Base-by-base conservation (phyloP, 2,888 invertebrate genomes). In the Timandra comae region DNA sequence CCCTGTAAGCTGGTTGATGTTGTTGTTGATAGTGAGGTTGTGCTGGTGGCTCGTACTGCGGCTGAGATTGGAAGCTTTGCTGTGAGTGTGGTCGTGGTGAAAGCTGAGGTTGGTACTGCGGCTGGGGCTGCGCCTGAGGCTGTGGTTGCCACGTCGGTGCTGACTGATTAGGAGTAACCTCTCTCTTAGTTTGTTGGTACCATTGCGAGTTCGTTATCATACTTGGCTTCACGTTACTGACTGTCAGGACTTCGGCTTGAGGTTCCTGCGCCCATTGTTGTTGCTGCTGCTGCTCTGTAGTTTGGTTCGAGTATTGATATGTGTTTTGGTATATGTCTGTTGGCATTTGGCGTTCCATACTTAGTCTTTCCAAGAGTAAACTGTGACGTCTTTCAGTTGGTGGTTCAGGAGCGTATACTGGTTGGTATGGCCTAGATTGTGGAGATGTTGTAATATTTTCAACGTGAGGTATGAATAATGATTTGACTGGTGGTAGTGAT, bases 181-280 rank as follows among this genome's bases (percentile, higher is more conserved):
- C 75, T 39, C 60, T 71, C 22, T 56, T 69, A 19, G 51, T 65
- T 33, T 79, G 77, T 49, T 82, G 80, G 37, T 77, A 85, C 85
- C 85, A 85, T 41, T 84, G 79, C 33, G 79, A 77, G 35, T 82
- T 84, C 5, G 73, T 76, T 12, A 85, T 79, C 7, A 63, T 62
- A 46, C 85, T 85, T 2, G 85, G 85, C 40, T 85, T 85, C 0
- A 85, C 77, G 41, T 85, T 85, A 38, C 79, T 81, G 1, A 78
- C 75, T 11, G 63, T 75, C 1, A 85, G 49, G 21, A 85, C 73
- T 54, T 85, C 85, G 3, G 82, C 75, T 43, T 80, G 75, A 7
- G 85, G 85, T 45, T 84, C 84, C 44, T 72, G 68, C 4, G 64
- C 56, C 57, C 62, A 73, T 46, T 74, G 78, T 11, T 58, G 56